These are phyloP conservation scores for Synanceia verrucosa DNA, from an alignment of 2,797 vertebrate species.

Conservation along the genomic window DNA sequence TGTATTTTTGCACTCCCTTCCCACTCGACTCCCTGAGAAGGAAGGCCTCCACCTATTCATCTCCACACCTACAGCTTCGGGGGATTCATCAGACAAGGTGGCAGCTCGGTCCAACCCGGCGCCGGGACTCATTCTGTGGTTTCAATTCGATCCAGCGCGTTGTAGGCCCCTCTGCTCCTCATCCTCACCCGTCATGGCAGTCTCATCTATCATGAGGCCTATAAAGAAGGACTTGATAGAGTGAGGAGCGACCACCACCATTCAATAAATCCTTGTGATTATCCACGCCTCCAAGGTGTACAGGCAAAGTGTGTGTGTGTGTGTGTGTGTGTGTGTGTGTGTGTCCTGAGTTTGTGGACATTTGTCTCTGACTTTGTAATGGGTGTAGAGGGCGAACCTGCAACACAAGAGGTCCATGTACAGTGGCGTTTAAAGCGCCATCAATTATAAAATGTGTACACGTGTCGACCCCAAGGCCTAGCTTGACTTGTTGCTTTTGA, in stretches of 20 bases:
- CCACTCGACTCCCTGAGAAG: slow-evolving; percentile 25
- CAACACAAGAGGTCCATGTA: slow-evolving; percentile 49
- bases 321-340: slow-evolving; percentile 30
- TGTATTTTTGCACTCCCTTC: slow-evolving; percentile 15
- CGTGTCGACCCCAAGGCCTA: slow-evolving; percentile 46
- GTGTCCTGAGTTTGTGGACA: slow-evolving; percentile 35
- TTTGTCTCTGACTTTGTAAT: slow-evolving; percentile 72
- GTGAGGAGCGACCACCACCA: slow-evolving; percentile 73
- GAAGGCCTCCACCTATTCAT: slow-evolving; percentile 63
- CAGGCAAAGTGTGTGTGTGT: slow-evolving; percentile 35
- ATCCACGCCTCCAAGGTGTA: slow-evolving; percentile 75
- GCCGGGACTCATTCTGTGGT: slow-evolving; percentile 55
- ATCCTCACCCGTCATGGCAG: slow-evolving; percentile 64
- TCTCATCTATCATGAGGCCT: slow-evolving; percentile 74
- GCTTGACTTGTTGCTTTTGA: slow-evolving; percentile 62
- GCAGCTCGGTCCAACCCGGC: slow-evolving; percentile 42
- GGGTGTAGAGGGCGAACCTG: slow-evolving; percentile 43
- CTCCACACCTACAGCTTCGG: slow-evolving; percentile 63
- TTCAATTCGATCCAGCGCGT: slow-evolving; percentile 63
- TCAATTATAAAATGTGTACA: slow-evolving; percentile 66
- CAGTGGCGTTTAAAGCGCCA: slow-evolving; percentile 44
- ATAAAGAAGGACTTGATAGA: slow-evolving; percentile 80
- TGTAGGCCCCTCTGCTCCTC: slow-evolving; percentile 55
- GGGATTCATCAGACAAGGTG: slow-evolving; percentile 71
- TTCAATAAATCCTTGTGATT: slow-evolving; percentile 85